phyloP scores from a whole-genome alignment of 2,113 vertebrate genomes.

The Aythya baeri region DNA sequence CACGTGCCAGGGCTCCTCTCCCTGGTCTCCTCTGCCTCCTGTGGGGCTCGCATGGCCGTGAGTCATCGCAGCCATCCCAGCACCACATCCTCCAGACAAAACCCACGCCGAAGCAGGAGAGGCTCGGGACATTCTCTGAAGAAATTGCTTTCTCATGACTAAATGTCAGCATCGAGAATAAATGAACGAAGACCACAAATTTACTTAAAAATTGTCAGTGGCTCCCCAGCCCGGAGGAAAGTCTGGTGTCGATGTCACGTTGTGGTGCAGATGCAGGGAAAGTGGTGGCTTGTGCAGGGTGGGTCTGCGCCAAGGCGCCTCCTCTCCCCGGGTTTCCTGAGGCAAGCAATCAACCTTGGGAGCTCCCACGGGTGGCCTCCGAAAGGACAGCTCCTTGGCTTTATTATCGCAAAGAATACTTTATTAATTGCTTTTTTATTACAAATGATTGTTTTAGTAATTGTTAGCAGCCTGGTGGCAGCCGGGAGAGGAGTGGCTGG shows the following conservation, averaged over 20 bases:
- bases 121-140: background rate
- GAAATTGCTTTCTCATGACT: background rate
- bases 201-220: accelerated
- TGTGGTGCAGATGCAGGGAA: background rate
- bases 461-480: background rate
- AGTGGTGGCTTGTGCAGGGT: background rate
- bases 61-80: background rate
- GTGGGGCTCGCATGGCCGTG: accelerated
- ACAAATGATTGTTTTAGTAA: background rate
- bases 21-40: accelerated
- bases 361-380: background rate
- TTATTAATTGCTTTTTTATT: background rate
- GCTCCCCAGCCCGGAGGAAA: background rate
- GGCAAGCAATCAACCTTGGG: background rate
- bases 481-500: background rate
- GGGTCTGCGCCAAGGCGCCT: background rate
- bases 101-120: background rate
- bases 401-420: background rate
- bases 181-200: background rate
- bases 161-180: background rate
- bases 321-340: background rate
- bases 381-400: background rate
- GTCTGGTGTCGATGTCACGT: accelerated
- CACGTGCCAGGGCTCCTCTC: background rate
- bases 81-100: background rate